Percentiles rank a stretch among this genome's conserved stretches.
These are phyloP conservation scores for Dolichotis patagonum DNA, from an alignment of 2,113 vertebrate species.

Conservation along the genomic window DNA sequence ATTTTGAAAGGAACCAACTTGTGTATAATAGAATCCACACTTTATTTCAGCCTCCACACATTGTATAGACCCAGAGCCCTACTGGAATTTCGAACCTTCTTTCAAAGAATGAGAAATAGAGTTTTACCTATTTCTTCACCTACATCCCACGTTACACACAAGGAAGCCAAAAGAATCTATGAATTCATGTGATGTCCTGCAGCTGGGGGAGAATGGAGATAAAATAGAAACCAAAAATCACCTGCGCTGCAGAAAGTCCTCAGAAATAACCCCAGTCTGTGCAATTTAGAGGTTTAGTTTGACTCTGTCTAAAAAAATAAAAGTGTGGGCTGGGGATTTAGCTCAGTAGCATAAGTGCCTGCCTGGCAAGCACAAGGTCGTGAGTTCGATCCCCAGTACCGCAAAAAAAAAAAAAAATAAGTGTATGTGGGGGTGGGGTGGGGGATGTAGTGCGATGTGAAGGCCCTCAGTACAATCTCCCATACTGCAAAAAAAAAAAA, in stretches of 20 bases:
- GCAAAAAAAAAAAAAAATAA: not conserved
- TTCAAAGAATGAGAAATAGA: constrained; percentile 73
- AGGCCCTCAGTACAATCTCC: too few relatives aligned
- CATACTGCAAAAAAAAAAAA: not conserved
- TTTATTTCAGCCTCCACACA: too few relatives aligned
- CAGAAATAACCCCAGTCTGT: not conserved
- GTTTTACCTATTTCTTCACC: not conserved
- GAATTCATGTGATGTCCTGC: not conserved
- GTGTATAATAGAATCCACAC: not conserved
- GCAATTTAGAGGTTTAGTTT: not conserved
- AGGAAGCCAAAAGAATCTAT: not conserved
- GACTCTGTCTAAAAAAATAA: not conserved
- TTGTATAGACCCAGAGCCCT: not conserved
- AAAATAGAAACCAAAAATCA: not conserved
- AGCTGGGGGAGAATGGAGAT: not conserved
- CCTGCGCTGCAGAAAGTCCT: not conserved
- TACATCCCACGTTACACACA: not conserved
- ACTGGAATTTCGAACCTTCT: not conserved
- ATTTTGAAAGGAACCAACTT: not conserved
- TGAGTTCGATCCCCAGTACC: too few relatives aligned
- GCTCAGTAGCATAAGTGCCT: too few relatives aligned
- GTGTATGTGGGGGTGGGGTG: too few relatives aligned
- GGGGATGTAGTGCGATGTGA: too few relatives aligned
- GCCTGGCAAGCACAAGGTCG: too few relatives aligned
- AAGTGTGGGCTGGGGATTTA: not conserved